Conservation (phyloP, 37 sponge, comb jelly and placozoan species). For the Beroe forskalii region DNA sequence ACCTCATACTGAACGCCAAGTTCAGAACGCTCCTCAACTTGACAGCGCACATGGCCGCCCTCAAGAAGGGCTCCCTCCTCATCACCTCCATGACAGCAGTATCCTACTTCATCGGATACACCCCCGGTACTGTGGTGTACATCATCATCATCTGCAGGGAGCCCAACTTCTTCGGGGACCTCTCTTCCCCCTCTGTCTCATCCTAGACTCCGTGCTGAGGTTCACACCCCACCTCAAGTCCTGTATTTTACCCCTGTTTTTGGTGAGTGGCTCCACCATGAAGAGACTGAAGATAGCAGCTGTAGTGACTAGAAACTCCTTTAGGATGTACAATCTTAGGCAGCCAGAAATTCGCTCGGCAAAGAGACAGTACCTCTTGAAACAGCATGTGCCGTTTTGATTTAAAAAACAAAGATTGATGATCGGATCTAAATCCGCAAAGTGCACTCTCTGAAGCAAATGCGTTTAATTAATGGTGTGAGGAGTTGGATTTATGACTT, state of each 20-base stretch:
- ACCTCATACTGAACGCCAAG: neutral
- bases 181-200: neutral
- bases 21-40: neutral
- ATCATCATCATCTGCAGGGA: neutral
- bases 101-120: constrained; percentile 33
- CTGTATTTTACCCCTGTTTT: constrained; percentile 15
- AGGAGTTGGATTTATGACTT: too few species aligned
- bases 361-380: too few species aligned
- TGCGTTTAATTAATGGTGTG: too few species aligned
- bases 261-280: constrained; percentile 17
- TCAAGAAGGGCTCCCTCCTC: constrained; percentile 10
- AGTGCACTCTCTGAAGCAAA: too few species aligned
- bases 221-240: constrained; percentile 36
- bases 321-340: too few species aligned
- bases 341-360: too few species aligned
- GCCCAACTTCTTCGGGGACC: neutral
- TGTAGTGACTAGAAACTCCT: neutral
- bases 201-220: neutral
- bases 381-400: too few species aligned
- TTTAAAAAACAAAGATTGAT: too few species aligned
- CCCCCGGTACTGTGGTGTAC: constrained; percentile 8
- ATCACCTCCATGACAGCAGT: constrained; percentile 33
- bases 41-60: neutral
- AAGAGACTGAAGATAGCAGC: constrained; percentile 10
- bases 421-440: too few species aligned